Evolutionary conservation across 2,113 vertebrate genomes (phyloP).

Genomic region (Panthera leo): DNA sequence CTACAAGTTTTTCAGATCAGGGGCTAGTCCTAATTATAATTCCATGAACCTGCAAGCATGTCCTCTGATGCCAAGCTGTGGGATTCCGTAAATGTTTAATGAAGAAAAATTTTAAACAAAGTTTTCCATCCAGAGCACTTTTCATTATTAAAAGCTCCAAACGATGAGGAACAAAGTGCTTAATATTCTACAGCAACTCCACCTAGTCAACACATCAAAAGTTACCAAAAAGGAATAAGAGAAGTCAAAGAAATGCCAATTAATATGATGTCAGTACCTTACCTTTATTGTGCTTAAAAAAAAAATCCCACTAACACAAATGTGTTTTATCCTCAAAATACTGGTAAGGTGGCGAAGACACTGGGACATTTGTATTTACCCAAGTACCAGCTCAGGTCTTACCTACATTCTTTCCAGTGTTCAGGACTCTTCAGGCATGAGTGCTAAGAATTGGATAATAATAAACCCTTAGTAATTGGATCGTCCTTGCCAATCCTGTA

Average conservation of each 20-base stretch:
- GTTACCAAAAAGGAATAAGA: constrained; percentile 14
- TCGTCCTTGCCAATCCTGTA: neutral
- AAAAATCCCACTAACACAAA: neutral
- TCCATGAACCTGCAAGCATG: neutral
- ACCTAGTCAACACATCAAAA: constrained; percentile 35
- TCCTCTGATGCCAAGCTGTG: neutral
- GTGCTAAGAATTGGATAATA: neutral
- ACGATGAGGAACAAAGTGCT: constrained; percentile 40
- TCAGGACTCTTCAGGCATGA: neutral
- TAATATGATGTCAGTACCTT: neutral
- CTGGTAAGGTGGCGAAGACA: neutral
- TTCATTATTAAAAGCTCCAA: constrained; percentile 56
- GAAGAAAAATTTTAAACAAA: neutral
- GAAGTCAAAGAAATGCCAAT: constrained; percentile 46
- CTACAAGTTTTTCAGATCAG: neutral
- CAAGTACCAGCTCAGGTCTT: neutral
- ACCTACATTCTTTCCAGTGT: neutral
- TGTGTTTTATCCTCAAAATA: neutral
- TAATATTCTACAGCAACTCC: constrained; percentile 40
- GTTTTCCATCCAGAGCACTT: constrained; percentile 38
- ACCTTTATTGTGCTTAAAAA: neutral
- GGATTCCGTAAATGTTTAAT: constrained; percentile 57
- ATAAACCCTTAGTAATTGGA: neutral
- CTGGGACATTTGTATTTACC: neutral
- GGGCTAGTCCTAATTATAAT: neutral